Evolutionary conservation across 1,140 invertebrate species (phyloP), one percentile per base, ranked within the genome.

Genomic region (Macrotrachela quadricornifera): DNA sequence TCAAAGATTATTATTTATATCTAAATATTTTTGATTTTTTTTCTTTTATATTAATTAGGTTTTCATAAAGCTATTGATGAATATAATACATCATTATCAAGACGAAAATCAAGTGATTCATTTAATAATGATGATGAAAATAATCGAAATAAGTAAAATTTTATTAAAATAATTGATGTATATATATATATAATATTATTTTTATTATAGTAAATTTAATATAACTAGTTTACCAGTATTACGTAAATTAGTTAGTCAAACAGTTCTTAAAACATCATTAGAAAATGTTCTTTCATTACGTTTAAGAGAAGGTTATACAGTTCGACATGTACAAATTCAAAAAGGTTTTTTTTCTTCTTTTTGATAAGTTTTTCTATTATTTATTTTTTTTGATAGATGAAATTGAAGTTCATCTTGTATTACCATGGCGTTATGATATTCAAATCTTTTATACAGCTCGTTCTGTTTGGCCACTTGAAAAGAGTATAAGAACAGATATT

Each of bases 391-490:
- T 36, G 58, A 10, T 55, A 63, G 73, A 68, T 54, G 78, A 80
- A 53, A 63, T 81, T 43, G 77, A 81, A 68, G 73, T 84, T 37
- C 73, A 69, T 51, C 69, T 84, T 39, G 70, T 78, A 46, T 65
- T 83, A 42, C 77, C 80, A 15, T 84, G 81, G 81, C 80, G 80
- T 61, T 76, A 78, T 56, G 76, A 78, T 60, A 78, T 81, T 55
- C 79, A 75, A 58, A 74, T 84, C 48, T 78, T 82, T 62, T 83
- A 83, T 62, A 65, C 72, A 43, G 65, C 80, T 13, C 70, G 65
- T 10, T 75, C 77, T 21, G 62, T 73, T 15, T 80, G 79, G 77
- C 77, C 77, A 42, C 60, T 69, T 16, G 46, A 72, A 64, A 42
- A 56, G 38, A 56, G 73, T 71, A 73, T 75, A 78, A 78, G 66